Conservation (phyloP, 2,113 vertebrate species). For the Xiphophorus couchianus region DNA sequence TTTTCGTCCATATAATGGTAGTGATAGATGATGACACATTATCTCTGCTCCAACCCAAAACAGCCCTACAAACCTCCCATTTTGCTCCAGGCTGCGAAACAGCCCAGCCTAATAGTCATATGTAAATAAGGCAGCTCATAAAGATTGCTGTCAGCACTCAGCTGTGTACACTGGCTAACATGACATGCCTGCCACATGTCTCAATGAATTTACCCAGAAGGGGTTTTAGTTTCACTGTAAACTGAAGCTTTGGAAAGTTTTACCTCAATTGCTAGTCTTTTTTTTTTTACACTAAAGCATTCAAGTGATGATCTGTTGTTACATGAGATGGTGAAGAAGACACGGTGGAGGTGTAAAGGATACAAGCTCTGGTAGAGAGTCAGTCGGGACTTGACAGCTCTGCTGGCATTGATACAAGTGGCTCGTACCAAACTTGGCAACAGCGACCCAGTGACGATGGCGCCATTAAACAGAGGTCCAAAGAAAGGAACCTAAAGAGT, state of each 20-base stretch:
- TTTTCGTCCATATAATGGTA: conserved; percentile 51
- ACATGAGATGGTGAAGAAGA: conserved; percentile 6
- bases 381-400: conserved; percentile 95
- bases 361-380: conserved; percentile 99
- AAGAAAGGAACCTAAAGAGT: conserved; percentile 92
- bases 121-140: conserved; percentile 72
- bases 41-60: conserved; percentile 57
- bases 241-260: conserved; percentile 27
- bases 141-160: conserved; percentile 74
- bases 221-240: conserved; percentile 24
- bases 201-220: conserved; percentile 56
- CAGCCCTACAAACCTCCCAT: conserved; percentile 45
- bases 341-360: conserved; percentile 81
- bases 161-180: conserved; percentile 64
- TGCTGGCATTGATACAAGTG: conserved; percentile 98
- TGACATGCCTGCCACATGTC: conserved; percentile 65
- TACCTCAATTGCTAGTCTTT: neutral
- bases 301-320: neutral
- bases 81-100: conserved; percentile 68
- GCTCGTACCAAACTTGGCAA: conserved; percentile 94
- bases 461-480: conserved; percentile 93
- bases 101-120: conserved; percentile 65
- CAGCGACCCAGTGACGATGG: conserved; percentile 90
- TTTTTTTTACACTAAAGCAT: neutral
- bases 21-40: conserved; percentile 69